Evolutionary conservation across 2,113 vertebrate species (phyloP).

Genomic region (Catharus minimus): DNA sequence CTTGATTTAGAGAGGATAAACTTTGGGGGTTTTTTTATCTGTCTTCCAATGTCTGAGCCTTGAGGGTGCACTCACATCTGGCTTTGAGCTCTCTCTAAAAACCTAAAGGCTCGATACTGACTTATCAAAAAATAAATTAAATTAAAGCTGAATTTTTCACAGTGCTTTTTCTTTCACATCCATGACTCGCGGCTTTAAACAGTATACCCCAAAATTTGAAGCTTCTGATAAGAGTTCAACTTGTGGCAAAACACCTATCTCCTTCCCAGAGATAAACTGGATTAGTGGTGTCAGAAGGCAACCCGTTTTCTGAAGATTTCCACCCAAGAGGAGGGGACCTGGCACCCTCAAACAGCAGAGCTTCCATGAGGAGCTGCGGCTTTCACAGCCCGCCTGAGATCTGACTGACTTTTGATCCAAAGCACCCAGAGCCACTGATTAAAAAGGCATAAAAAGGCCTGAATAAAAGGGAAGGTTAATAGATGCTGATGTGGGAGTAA

Average conservation of each 20-base stretch:
- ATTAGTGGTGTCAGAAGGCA: neutral
- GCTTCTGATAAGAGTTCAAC: neutral
- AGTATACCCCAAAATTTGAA: neutral
- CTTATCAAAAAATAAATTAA: neutral
- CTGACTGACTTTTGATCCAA: neutral
- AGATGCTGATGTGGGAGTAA: constrained; percentile 41
- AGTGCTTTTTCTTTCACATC: neutral
- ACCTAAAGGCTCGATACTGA: neutral
- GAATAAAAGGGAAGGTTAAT: constrained; percentile 25
- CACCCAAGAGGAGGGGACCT: neutral
- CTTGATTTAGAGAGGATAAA: constrained; percentile 56
- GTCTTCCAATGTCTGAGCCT: constrained; percentile 20
- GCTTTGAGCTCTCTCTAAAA: neutral
- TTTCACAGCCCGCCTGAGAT: neutral
- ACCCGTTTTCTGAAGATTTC: neutral
- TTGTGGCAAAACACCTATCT: neutral
- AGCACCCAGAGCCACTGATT: neutral
- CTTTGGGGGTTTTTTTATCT: constrained; percentile 39
- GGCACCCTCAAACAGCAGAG: neutral
- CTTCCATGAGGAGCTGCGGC: neutral
- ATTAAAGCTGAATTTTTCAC: constrained; percentile 24
- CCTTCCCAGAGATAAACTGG: neutral
- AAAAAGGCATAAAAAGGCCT: neutral
- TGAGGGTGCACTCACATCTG: constrained; percentile 2
- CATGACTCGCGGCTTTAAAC: neutral